phyloP scores from a whole-genome alignment of 2,797 vertebrate genomes.

The Sarcoramphus papa region DNA sequence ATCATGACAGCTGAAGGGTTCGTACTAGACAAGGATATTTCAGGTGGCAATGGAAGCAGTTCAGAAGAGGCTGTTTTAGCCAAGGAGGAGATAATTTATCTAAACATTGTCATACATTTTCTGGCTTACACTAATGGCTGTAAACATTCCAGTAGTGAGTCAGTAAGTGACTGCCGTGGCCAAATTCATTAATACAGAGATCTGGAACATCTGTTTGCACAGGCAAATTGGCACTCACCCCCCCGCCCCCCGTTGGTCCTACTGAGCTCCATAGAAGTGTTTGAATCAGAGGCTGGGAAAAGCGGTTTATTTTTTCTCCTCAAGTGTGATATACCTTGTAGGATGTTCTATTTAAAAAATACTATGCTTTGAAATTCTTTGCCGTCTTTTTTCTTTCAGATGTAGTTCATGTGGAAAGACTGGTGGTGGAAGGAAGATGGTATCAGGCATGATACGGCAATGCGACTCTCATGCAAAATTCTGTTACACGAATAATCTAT shows the following conservation, averaged over 20 bases:
- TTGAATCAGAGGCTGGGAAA: background rate
- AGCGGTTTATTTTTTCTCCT: background rate
- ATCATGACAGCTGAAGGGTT: background rate
- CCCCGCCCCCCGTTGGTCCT: background rate
- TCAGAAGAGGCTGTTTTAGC: background rate
- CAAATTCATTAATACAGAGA: background rate
- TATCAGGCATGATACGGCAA: background rate
- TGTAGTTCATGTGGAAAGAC: background rate
- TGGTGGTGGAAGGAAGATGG: background rate
- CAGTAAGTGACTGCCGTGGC: background rate
- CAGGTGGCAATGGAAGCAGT: background rate
- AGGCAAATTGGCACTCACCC: background rate
- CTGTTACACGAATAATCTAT: background rate
- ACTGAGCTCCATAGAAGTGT: background rate
- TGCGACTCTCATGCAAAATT: background rate
- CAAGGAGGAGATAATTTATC: background rate
- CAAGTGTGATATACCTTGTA: background rate
- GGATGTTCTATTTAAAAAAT: background rate
- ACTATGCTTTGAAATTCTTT: background rate
- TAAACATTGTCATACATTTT: background rate
- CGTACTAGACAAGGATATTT: background rate
- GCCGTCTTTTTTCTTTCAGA: background rate
- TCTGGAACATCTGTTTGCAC: background rate
- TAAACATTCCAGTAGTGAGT: background rate
- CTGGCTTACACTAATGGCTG: background rate